Percentiles rank a stretch among this genome's conserved stretches.
phyloP scores from a whole-genome alignment of 2,113 vertebrate genomes.

The Trogon melanurus region DNA sequence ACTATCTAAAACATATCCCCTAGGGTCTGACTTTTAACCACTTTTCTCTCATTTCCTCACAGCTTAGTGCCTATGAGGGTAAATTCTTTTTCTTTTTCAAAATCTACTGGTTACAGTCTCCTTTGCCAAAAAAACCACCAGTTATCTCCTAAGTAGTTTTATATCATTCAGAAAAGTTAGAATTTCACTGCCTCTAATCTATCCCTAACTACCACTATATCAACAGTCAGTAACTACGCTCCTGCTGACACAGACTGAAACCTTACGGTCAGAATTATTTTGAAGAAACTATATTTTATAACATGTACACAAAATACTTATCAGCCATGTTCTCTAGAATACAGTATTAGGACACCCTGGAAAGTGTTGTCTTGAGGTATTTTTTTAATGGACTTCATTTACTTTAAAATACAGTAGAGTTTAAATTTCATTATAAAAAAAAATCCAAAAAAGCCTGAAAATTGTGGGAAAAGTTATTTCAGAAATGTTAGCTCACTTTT shows the following conservation, averaged over 20 bases:
- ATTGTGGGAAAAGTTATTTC: neutral
- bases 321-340: neutral
- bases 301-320: neutral
- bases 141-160: neutral
- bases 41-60: neutral
- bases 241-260: neutral
- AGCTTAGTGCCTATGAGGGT: neutral
- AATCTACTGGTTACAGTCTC: neutral
- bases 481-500: neutral
- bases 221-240: neutral
- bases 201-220: neutral
- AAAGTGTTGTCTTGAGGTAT: neutral
- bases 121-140: neutral
- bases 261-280: neutral
- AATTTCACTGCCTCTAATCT: neutral
- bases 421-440: neutral
- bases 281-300: neutral
- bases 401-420: neutral
- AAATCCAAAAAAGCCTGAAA: accelerated
- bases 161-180: neutral
- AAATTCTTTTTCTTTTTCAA: neutral
- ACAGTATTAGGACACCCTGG: neutral
- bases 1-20: neutral
- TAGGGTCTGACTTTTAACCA: neutral
- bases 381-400: neutral